Evolutionary conservation across 2,888 invertebrate species (phyloP), one percentile per base, ranked within the genome.

Genomic region (Nipponacmea schrenckii): DNA sequence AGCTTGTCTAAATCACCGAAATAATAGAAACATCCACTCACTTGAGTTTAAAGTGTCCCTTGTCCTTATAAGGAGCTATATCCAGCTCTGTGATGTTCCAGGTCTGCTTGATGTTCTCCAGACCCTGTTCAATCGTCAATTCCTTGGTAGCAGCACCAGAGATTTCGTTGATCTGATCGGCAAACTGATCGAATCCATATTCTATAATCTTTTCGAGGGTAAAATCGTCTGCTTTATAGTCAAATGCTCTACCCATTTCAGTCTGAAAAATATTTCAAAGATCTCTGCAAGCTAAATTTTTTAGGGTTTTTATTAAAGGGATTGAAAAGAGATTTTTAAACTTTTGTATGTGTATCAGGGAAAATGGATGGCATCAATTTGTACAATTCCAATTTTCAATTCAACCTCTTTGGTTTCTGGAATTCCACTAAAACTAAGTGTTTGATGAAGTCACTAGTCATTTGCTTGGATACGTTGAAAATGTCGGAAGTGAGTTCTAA

Each of bases 61-160:
- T 91, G 87, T 87, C 92, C 84, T 92, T 94, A 85, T 94, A 93
- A 1, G 93, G 92, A 5, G 90, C 89, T 91, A 95, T 93, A 84
- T 94, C 94, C 76, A 94, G 91, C 0, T 91, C 91, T 79, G 94
- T 93, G 1, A 87, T 90, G 72, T 92, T 91, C 96, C 96, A 96
- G 17, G 92, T 91, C 63, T 92, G 92, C 27, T 90, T 90, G 67
- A 96, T 95, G 39, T 91, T 91, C 86, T 92, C 92, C 26, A 96
- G 79, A 44, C 81, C 84, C 83, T 80, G 80, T 90, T 96, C 96
- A 81, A 96, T 95, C 80, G 93, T 93, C 68, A 95, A 87, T 88
- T 96, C 96, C 93, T 96, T 95, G 0, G 94, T 94, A 15, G 96
- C 96, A 3, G 95, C 93, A 80, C 93, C 94, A 0, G 96, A 95